Percentiles rank a stretch among this genome's conserved stretches.
Conservation (phyloP, 2,113 vertebrate genomes). For the Psophia crepitans region DNA sequence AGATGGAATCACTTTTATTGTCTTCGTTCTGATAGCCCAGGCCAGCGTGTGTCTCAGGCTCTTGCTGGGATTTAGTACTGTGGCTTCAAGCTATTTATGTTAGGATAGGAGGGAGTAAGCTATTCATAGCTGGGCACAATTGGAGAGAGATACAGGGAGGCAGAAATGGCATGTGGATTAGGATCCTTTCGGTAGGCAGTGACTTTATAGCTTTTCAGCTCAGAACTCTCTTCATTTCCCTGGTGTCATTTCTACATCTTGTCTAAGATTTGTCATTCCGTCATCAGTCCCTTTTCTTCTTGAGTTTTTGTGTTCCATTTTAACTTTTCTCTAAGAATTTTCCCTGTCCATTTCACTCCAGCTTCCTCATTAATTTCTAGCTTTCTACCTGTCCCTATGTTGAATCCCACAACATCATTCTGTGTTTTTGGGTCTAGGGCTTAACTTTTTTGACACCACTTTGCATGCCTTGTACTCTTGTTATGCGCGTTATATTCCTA, state of each 20-base stretch:
- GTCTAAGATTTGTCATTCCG: neutral
- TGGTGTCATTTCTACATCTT: neutral
- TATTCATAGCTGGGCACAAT: conserved; percentile 28
- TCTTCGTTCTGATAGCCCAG: neutral
- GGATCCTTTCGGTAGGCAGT: neutral
- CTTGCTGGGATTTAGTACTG: conserved; percentile 3
- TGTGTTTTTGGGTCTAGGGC: neutral
- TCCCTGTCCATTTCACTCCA: neutral
- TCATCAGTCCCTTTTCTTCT: neutral
- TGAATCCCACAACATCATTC: neutral
- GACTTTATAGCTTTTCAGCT: neutral
- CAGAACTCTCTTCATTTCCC: neutral
- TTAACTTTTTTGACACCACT: neutral
- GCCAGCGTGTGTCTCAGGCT: conserved; percentile 39
- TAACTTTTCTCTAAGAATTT: neutral
- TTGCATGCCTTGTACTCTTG: neutral
- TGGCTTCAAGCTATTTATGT: conserved; percentile 70
- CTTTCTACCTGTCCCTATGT: fast-evolving
- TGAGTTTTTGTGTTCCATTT: neutral
- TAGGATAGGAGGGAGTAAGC: conserved; percentile 46
- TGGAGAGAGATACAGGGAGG: neutral
- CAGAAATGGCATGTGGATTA: neutral
- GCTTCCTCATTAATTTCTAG: neutral
- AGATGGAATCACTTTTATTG: conserved; percentile 13
- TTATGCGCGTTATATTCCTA: neutral